phyloP scores from a whole-genome alignment of 2,797 vertebrate species.

The Sebastes flavidus region DNA sequence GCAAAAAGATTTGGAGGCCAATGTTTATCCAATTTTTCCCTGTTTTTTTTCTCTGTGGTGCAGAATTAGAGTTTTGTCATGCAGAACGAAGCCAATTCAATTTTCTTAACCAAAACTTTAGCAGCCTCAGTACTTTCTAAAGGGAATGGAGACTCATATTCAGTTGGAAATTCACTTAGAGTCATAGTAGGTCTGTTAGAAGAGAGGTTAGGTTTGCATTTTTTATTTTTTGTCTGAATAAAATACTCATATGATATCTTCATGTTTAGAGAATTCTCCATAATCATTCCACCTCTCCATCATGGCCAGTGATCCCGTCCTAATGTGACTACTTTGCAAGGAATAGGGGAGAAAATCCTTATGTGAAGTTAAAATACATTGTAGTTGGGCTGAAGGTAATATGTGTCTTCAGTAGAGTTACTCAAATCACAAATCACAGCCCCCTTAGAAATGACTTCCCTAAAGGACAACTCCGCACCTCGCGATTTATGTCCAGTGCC shows the following conservation, averaged over 20 bases:
- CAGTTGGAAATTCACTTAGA: neutral
- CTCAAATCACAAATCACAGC: neutral
- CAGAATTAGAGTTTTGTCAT: constrained; percentile 20
- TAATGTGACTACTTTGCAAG: neutral
- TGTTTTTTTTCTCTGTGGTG: neutral
- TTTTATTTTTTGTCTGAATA: neutral
- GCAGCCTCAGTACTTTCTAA: neutral
- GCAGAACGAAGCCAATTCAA: neutral
- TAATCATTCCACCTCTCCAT: neutral
- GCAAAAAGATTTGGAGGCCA: constrained; percentile 5
- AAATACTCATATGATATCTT: neutral
- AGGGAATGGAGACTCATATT: neutral
- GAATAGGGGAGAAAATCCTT: neutral
- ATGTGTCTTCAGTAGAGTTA: neutral
- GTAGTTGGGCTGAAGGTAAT: neutral
- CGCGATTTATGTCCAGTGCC: too few species aligned
- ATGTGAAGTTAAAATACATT: neutral
- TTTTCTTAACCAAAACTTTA: constrained; percentile 17
- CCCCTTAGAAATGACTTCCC: too few species aligned
- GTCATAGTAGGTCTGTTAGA: neutral
- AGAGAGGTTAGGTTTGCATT: neutral
- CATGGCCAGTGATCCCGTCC: too few species aligned
- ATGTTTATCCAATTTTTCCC: neutral
- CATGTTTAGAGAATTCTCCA: too few species aligned
- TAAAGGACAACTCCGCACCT: too few species aligned